Percentiles rank a stretch among this genome's conserved stretches.
Conservation (phyloP, 2,888 invertebrate genomes). For the Ormyrus labotus region DNA sequence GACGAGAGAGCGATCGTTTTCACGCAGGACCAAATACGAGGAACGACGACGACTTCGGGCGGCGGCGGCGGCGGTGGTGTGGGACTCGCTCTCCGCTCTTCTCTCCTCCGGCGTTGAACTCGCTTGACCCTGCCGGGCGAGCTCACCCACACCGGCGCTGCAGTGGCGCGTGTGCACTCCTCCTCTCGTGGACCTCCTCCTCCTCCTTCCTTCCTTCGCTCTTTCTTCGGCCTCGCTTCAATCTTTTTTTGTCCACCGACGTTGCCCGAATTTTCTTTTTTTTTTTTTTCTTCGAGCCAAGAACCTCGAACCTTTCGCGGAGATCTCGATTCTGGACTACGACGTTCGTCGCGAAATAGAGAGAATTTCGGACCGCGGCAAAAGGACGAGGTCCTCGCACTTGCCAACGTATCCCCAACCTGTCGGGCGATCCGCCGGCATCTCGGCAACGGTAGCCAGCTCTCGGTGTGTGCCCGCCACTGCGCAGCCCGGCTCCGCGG, state of each 20-base stretch:
- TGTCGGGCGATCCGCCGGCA: too few relatives aligned
- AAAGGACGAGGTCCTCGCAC: too few relatives aligned
- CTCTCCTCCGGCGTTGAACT: constrained; percentile 38
- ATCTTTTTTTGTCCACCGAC: background rate
- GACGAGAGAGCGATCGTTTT: constrained; percentile 50
- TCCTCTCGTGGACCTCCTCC: background rate
- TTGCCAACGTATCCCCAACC: too few relatives aligned
- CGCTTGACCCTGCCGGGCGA: constrained; percentile 39
- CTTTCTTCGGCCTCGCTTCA: background rate
- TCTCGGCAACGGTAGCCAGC: too few relatives aligned
- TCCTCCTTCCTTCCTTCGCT: background rate
- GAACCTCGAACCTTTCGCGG: too few relatives aligned
- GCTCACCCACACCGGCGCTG: constrained; percentile 38
- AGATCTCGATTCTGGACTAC: too few relatives aligned
- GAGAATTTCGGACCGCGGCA: too few relatives aligned
- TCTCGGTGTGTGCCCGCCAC: too few relatives aligned
- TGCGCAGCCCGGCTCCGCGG: too few relatives aligned
- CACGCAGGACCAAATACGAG: constrained; percentile 51
- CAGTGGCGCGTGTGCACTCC: constrained; percentile 2
- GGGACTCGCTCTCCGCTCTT: background rate
- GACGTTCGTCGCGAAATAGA: too few relatives aligned
- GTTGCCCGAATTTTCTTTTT: background rate
- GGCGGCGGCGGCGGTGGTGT: background rate
- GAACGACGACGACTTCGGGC: constrained; percentile 53
- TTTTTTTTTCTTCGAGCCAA: too few relatives aligned